Conservation (phyloP, 2,797 vertebrate species). For the Girardinus metallicus region DNA sequence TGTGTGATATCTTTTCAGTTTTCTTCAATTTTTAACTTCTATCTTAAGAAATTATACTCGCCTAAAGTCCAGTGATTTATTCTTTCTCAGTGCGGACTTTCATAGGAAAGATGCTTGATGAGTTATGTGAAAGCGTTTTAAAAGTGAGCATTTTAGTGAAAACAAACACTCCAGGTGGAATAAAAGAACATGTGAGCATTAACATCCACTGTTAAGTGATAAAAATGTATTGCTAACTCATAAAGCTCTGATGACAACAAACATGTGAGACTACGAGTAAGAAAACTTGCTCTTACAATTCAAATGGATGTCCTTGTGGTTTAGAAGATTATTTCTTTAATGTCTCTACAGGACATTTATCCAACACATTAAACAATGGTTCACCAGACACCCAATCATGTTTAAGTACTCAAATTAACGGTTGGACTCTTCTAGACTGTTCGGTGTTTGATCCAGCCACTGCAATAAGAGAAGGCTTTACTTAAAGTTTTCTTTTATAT, state of each 20-base stretch:
- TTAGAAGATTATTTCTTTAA: neutral
- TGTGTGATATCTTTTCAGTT: neutral
- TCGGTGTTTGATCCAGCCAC: neutral
- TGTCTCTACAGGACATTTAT: neutral
- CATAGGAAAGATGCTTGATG: neutral
- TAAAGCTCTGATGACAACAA: neutral
- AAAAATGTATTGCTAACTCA: neutral
- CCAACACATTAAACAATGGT: neutral
- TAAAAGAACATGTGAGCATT: neutral
- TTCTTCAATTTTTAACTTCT: neutral
- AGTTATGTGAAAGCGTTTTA: neutral
- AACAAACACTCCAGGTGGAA: neutral
- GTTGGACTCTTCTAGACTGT: neutral
- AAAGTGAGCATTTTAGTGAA: neutral
- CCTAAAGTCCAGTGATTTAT: neutral
- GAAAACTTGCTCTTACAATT: neutral
- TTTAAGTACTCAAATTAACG: neutral
- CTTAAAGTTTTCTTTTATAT: neutral
- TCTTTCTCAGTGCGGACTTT: neutral
- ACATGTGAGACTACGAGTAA: neutral
- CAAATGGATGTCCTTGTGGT: neutral
- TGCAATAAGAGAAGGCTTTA: neutral
- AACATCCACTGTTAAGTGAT: neutral
- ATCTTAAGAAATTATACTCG: neutral
- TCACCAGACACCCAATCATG: neutral